phyloP scores from a whole-genome alignment of 2,113 vertebrate species.

The Lagopus leucura region DNA sequence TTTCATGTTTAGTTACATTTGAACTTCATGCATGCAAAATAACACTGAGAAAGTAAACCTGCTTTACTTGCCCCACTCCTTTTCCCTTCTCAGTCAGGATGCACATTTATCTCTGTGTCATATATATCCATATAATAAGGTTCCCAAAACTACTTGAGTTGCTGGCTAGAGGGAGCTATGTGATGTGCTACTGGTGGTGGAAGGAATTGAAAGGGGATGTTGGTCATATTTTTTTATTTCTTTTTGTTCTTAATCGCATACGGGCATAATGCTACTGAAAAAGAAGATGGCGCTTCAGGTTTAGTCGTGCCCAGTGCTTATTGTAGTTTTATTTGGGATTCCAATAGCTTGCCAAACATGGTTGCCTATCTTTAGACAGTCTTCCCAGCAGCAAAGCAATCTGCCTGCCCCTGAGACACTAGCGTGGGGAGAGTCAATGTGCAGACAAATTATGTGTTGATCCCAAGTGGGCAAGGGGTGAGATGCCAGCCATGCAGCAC shows the following conservation, averaged over 20 bases:
- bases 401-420: neutral
- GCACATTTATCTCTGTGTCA: rapidly evolving
- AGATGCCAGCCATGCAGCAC: rapidly evolving
- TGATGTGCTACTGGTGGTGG: neutral
- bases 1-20: neutral
- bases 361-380: neutral
- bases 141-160: neutral
- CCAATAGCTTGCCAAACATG: neutral
- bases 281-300: neutral
- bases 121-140: rapidly evolving
- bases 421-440: neutral
- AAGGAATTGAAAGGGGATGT: neutral
- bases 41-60: neutral
- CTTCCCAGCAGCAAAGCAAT: neutral
- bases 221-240: neutral
- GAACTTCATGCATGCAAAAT: neutral
- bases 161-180: neutral
- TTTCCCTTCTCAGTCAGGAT: neutral
- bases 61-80: neutral
- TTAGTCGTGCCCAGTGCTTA: constrained; percentile 36
- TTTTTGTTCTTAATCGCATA: neutral
- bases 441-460: neutral
- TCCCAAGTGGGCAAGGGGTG: rapidly evolving
- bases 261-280: neutral
- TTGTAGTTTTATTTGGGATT: constrained; percentile 33